Percentiles rank a stretch among this genome's conserved stretches.
Evolutionary conservation across 2,797 vertebrate genomes (phyloP).

Genomic region (Sternarchorhynchus goeldii): DNA sequence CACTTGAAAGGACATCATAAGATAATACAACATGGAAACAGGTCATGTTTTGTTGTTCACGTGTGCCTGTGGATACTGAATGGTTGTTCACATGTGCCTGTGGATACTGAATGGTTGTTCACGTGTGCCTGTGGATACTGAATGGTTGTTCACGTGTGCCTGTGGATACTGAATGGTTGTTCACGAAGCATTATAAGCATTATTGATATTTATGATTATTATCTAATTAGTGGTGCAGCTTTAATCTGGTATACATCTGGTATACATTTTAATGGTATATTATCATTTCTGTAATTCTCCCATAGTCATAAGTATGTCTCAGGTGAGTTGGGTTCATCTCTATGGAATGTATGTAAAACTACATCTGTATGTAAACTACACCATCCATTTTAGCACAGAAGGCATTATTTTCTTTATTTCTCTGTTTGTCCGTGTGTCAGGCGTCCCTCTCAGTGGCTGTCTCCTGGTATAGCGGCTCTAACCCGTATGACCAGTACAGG

Average conservation of each 20-base stretch:
- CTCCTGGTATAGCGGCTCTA: constrained; percentile 77
- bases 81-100: no score
- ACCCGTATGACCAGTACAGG: constrained; percentile 73
- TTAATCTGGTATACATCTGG: background rate
- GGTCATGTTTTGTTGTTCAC: no score
- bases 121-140: no score
- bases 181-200: no score
- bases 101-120: no score
- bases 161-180: no score
- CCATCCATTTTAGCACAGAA: background rate
- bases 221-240: background rate
- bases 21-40: no score
- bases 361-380: background rate
- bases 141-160: no score
- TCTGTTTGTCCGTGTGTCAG: constrained; percentile 63
- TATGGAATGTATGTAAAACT: background rate
- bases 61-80: no score
- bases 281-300: background rate
- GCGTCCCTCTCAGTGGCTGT: constrained; percentile 91
- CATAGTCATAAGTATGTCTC: background rate
- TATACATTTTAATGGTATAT: background rate
- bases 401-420: background rate
- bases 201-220: no score
- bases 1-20: no score
- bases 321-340: background rate